Evolutionary conservation across 2,797 vertebrate genomes (phyloP).

Genomic region (Hybognathus amarus): DNA sequence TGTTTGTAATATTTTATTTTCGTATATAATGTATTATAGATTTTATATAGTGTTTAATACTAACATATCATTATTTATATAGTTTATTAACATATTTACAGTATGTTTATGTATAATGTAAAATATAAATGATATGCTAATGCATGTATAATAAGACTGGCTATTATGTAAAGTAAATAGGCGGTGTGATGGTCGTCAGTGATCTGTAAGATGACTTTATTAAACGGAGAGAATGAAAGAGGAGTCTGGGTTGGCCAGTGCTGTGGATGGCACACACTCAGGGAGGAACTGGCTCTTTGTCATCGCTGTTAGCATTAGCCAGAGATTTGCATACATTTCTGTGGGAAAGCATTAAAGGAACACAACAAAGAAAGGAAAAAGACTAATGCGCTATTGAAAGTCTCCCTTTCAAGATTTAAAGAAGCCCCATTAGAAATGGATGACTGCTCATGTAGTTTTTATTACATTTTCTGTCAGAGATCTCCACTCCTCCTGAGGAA

Average conservation of each 20-base stretch:
- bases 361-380: slow-evolving; percentile 72
- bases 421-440: slow-evolving; percentile 81
- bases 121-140: slow-evolving; percentile 1
- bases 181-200: neutral
- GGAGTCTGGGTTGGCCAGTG: slow-evolving; percentile 68
- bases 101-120: neutral
- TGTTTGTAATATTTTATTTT: neutral
- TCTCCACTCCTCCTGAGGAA: slow-evolving; percentile 65
- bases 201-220: slow-evolving; percentile 66
- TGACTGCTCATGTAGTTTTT: slow-evolving; percentile 80
- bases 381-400: slow-evolving; percentile 82
- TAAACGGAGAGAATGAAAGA: slow-evolving; percentile 61
- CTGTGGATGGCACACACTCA: slow-evolving; percentile 67
- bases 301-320: slow-evolving; percentile 80
- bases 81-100: neutral
- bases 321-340: slow-evolving; percentile 86
- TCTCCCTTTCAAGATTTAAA: slow-evolving; percentile 81
- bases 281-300: slow-evolving; percentile 78
- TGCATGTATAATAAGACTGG: neutral
- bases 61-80: neutral
- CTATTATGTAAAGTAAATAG: slow-evolving; percentile 13
- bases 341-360: slow-evolving; percentile 79
- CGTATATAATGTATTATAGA: neutral
- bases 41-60: neutral
- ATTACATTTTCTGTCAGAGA: slow-evolving; percentile 68